Evolutionary conservation across 1,140 invertebrate species (phyloP).

Genomic region (Phymastichus coffea): DNA sequence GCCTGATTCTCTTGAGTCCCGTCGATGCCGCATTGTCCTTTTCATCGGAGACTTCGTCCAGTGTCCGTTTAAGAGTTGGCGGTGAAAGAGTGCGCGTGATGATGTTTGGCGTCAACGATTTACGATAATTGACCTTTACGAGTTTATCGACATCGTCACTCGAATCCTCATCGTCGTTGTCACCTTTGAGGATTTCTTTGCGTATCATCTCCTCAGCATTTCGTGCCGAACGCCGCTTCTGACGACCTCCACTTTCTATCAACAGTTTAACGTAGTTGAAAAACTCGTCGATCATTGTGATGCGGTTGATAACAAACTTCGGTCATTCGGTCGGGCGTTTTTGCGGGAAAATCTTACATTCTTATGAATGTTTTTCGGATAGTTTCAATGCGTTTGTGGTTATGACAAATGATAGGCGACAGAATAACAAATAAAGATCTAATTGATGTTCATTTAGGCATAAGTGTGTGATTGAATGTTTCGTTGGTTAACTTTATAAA

Average conservation of each 20-base stretch:
- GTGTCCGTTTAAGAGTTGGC: constrained; percentile 39
- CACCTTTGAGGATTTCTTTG: constrained; percentile 37
- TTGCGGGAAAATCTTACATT: too few relatives aligned
- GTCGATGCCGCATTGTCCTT: constrained; percentile 23
- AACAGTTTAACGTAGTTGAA: constrained; percentile 13
- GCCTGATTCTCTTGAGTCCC: constrained; percentile 37
- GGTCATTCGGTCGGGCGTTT: too few relatives aligned
- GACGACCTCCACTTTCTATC: constrained; percentile 34
- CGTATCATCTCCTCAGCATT: constrained; percentile 46
- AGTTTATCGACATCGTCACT: constrained; percentile 33
- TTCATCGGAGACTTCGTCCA: constrained; percentile 31
- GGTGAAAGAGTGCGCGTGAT: constrained; percentile 37
- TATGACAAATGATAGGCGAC: too few relatives aligned
- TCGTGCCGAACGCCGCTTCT: constrained; percentile 42
- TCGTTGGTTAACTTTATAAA: too few relatives aligned
- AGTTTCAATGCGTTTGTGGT: too few relatives aligned
- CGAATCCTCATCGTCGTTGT: constrained; percentile 37
- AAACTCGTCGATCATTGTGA: constrained; percentile 3
- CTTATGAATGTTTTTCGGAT: too few relatives aligned
- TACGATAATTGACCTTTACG: constrained; percentile 30
- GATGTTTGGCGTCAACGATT: constrained; percentile 19
- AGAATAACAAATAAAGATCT: too few relatives aligned
- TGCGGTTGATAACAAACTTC: not conserved
- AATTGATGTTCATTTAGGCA: too few relatives aligned
- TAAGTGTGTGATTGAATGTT: too few relatives aligned